Evolutionary conservation across 2,113 vertebrate species (phyloP).

Genomic region (Crotalus viridis): DNA sequence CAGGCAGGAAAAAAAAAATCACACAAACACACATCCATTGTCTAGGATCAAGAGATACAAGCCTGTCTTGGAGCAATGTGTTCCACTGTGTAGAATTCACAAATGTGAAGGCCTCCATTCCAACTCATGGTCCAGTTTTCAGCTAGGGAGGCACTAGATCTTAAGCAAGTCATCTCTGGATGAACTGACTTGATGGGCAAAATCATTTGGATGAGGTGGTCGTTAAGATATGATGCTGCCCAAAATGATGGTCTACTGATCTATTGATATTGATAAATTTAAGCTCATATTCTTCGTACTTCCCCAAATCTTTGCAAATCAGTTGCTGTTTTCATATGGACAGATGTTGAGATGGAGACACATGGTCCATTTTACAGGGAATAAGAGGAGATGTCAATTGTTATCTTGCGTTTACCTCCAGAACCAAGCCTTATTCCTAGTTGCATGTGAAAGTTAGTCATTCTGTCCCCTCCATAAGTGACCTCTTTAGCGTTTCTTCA

Average conservation of each 20-base stretch:
- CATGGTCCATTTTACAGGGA: neutral
- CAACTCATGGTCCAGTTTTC: neutral
- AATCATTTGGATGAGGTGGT: neutral
- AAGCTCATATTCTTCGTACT: neutral
- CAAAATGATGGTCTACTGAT: neutral
- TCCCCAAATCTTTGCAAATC: neutral
- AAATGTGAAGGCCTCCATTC: neutral
- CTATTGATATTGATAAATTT: neutral
- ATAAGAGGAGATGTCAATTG: neutral
- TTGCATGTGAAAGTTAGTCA: no score
- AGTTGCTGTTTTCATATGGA: neutral
- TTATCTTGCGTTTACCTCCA: neutral
- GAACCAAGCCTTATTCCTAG: no score
- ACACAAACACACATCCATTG: neutral
- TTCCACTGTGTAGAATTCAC: neutral
- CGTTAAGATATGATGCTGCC: neutral
- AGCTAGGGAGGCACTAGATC: neutral
- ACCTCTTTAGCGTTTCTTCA: neutral
- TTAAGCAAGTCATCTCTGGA: neutral
- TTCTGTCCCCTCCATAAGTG: neutral
- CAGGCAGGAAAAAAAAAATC: rapidly evolving
- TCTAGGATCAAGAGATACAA: neutral
- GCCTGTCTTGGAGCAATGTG: neutral
- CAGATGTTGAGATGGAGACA: neutral
- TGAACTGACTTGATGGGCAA: neutral